Evolutionary conservation across 2,113 vertebrate genomes (phyloP).

Genomic region (Pantherophis guttatus): DNA sequence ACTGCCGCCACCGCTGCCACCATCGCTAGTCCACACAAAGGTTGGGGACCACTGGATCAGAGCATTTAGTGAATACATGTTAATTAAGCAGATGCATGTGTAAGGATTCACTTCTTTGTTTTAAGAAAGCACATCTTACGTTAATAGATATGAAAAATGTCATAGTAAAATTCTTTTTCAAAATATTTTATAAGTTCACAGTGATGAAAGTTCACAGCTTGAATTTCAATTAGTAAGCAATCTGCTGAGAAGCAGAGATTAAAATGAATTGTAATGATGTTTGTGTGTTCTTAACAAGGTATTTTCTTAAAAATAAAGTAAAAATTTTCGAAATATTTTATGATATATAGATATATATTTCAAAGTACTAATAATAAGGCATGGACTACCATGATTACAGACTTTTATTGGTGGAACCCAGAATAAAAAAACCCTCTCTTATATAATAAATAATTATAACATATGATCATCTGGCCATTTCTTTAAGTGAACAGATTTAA

Average conservation of each 20-base stretch:
- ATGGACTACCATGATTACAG: neutral
- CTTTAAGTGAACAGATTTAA: neutral
- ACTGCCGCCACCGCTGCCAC: neutral
- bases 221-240: neutral
- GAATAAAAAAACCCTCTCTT: no score
- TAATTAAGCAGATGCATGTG: neutral
- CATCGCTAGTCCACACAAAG: neutral
- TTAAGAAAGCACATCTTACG: neutral
- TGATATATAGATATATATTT: neutral
- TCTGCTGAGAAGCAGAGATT: neutral
- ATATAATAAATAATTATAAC: neutral
- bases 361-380: neutral
- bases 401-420: neutral
- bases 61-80: neutral
- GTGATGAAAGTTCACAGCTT: slow-evolving; percentile 16
- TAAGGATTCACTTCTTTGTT: neutral
- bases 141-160: neutral
- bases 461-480: neutral
- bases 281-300: neutral
- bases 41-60: neutral
- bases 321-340: neutral
- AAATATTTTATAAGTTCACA: slow-evolving; percentile 31
- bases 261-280: neutral
- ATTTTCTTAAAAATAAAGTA: slow-evolving; percentile 2
- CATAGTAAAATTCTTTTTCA: slow-evolving; percentile 10